Conservation (phyloP, 2,113 vertebrate species). For the Siphamia tubifer region DNA sequence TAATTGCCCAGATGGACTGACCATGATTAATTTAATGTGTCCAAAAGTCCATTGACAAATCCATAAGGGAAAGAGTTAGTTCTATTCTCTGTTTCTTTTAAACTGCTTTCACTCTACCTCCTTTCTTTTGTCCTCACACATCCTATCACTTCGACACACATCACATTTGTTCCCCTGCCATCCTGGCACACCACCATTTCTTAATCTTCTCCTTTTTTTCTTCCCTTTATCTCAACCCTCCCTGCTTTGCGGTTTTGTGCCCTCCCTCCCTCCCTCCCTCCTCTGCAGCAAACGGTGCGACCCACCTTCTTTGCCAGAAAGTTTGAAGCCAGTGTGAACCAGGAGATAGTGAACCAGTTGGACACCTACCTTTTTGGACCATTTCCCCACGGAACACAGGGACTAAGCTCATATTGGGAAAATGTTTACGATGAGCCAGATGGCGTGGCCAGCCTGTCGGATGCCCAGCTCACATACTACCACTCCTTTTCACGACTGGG, state of each 20-base stretch:
- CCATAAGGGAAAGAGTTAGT: not conserved
- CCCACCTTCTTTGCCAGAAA: conserved; percentile 98
- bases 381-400: conserved; percentile 84
- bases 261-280: not conserved
- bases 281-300: conserved; percentile 89
- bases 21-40: conserved; percentile 38
- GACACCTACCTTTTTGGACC: conserved; percentile 92
- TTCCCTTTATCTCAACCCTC: conserved; percentile 29
- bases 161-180: conserved; percentile 29
- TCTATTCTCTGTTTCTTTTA: conserved; percentile 5
- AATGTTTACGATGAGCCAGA: conserved; percentile 91
- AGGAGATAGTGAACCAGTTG: conserved; percentile 95
- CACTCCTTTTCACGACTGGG: conserved; percentile 91
- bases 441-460: conserved; percentile 84
- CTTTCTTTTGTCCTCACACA: not conserved
- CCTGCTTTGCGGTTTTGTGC: not conserved
- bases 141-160: conserved; percentile 17
- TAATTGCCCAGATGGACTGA: too few species aligned
- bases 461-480: conserved; percentile 88
- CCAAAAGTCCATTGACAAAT: conserved; percentile 7
- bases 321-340: conserved; percentile 96
- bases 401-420: conserved; percentile 94
- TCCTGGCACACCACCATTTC: conserved; percentile 10
- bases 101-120: not conserved
- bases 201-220: conserved; percentile 42